Base-by-base conservation (phyloP, 2,797 vertebrate species). In the Microcaecilia unicolor region DNA sequence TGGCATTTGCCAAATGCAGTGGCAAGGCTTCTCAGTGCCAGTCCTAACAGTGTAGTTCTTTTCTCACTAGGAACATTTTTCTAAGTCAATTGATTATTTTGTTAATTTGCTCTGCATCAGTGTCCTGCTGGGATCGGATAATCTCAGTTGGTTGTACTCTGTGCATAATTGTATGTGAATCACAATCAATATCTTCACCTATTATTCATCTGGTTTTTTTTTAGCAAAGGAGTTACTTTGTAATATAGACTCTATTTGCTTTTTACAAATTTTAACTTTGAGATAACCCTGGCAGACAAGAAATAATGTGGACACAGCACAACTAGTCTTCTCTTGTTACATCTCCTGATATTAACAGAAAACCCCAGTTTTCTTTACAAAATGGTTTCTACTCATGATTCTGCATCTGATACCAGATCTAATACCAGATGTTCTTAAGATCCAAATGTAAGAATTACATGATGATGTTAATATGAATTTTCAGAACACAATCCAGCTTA, bases 81-180 rank as follows among this genome's bases (percentile, higher is more conserved):
- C 18, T 58, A 43, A 48, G 44, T 48, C 37, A 12, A 49, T 58
- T 64, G 61, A 51, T 68, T 67, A 42, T 49, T 65, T 61, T 69
- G 31, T 56, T 66, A 61, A 57, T 69, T 76, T 72, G 67, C 58
- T 70, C 58, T 66, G 40, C 53, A 55, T 68, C 41, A 14, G 21
- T 25, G 10, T 67, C 45, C 50, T 61, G 35, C 55, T 53, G 56
- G 25, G 62, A 70, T 61, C 58, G 66, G 63, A 68, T 45, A 14
- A 35, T 53, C 31, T 34, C 4, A 41, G 46, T 53, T 40, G 41
- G 57, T 60, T 30, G 37, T 51, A 38, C 16, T 23, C 48, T 23
- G 5, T 49, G 41, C 33, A 5, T 55, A 68, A 68, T 25, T 43
- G 41, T 29, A 46, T 55, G 28, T 44, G 22, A 59, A 53, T 57